Conservation (phyloP, 2,797 vertebrate species). For the Eulemur mongoz region DNA sequence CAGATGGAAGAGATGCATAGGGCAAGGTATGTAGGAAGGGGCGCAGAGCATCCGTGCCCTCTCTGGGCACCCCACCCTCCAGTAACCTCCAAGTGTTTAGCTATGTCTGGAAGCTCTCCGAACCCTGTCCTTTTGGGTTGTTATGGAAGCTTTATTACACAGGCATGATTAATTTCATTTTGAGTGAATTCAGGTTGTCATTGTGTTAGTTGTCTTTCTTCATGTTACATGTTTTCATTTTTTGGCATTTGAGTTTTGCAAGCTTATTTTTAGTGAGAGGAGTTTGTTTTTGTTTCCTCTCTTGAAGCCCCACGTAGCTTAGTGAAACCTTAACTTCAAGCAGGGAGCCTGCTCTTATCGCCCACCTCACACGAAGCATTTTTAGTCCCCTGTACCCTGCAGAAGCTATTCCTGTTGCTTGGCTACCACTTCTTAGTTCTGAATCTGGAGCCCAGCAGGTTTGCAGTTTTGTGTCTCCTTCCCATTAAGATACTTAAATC, state of each 20-base stretch:
- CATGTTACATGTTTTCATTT: not conserved
- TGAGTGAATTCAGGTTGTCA: not conserved
- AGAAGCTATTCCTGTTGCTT: not conserved
- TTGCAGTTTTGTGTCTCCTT: not conserved
- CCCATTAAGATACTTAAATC: not conserved
- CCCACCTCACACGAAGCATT: not conserved
- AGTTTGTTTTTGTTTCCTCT: not conserved
- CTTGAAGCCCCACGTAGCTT: not conserved
- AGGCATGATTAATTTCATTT: not conserved
- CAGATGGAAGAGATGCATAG: not conserved
- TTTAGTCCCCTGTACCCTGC: not conserved
- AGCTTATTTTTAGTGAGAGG: not conserved
- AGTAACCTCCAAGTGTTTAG: not conserved
- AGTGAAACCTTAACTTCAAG: not conserved
- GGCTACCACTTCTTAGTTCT: not conserved
- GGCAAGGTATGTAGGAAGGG: not conserved
- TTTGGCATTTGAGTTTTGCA: not conserved
- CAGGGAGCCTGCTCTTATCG: not conserved
- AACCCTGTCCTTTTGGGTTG: not conserved
- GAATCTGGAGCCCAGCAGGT: not conserved
- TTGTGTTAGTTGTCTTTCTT: not conserved
- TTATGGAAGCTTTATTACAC: not conserved
- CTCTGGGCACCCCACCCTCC: too few species aligned
- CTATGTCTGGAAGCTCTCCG: not conserved
- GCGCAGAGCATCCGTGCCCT: not conserved